These are phyloP conservation scores for Apolygus lucorum DNA, from an alignment of 1,140 invertebrate species.

Conservation along the genomic window DNA sequence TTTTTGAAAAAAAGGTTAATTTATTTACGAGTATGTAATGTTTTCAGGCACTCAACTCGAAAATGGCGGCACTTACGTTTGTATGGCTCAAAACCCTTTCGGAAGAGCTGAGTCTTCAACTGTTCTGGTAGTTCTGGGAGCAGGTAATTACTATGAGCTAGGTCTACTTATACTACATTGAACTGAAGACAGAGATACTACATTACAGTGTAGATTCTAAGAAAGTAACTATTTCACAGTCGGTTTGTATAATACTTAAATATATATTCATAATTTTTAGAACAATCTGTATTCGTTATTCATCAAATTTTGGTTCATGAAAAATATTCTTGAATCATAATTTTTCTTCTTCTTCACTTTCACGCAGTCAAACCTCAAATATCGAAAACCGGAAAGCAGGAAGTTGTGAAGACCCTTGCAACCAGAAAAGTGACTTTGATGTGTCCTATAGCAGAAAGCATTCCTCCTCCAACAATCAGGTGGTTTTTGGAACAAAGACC, in stretches of 20 bases:
- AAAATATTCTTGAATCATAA: background rate
- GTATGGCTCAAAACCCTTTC: slow-evolving; percentile 31
- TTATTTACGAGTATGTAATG: too few relatives aligned
- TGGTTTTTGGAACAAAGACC: slow-evolving; percentile 31
- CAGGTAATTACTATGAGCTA: too few relatives aligned
- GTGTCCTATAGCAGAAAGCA: slow-evolving; percentile 27
- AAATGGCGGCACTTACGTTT: slow-evolving; percentile 31
- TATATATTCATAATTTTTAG: too few relatives aligned
- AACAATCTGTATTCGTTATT: too few relatives aligned
- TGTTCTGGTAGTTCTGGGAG: slow-evolving; percentile 28
- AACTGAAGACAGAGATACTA: too few relatives aligned
- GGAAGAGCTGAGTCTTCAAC: slow-evolving; percentile 24
- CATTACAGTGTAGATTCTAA: too few relatives aligned
- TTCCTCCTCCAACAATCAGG: slow-evolving; percentile 27
- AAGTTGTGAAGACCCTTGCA: background rate
- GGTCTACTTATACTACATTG: too few relatives aligned
- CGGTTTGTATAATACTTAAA: too few relatives aligned
- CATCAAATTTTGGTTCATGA: too few relatives aligned
- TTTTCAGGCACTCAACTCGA: slow-evolving; percentile 29
- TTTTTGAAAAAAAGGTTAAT: too few relatives aligned
- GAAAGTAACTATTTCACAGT: too few relatives aligned
- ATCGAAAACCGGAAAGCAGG: background rate
- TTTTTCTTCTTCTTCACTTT: slow-evolving; percentile 8
- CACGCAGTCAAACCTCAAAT: slow-evolving; percentile 13
- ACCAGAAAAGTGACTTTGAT: slow-evolving; percentile 26